Base-by-base conservation (phyloP, 37 sponge, comb jelly and placozoan species). In the Agelas oroides region DNA sequence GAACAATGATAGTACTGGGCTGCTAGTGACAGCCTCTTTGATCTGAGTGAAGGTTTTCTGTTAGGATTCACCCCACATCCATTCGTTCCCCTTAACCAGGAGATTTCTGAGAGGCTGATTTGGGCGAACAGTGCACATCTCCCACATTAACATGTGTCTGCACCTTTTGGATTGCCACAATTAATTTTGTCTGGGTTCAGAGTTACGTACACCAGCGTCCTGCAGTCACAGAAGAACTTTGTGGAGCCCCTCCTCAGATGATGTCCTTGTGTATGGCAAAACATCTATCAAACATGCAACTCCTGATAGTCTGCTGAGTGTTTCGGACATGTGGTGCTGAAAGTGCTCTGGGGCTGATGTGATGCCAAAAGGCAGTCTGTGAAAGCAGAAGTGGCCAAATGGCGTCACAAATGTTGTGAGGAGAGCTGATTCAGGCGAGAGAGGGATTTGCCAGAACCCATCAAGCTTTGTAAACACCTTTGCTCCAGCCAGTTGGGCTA, bases 401-500 rank as follows among this genome's bases (percentile, higher is more conserved):
- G 79, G 72, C 33, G 88, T 80, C 53, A 73, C 82, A 58, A 88
- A 82, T 77, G 81, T n/a, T 27, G 89, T 88, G 21, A 88, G 64
- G 56, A 65, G 57, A 6, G 66, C 65, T 30, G 79, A 68, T 38
- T 69, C 69, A 18, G 82, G 58, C 3, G 87, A 36, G 14, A 88
- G 77, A 6, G 76, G 82, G 18, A 82, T 75, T 33, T 88, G 89
- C 89, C 89, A 88, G 34, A 81, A 88, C 34, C 89, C 83, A 69
- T 86, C 87, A 14, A 87, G 39, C 32, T 79, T 87, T 27, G 80
- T 73, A 59, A 87, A 79, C 32, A 79, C 53, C 55, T 66, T 62
- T 17, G 71, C 71, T 58, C 82, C 82, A 27, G 71, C 59, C 19
- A 88, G 58, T 28, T 79, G 68, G 19, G 82, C 80, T 5, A 88